Evolutionary conservation across 2,113 vertebrate genomes (phyloP).

Genomic region (Struthidea cinerea): DNA sequence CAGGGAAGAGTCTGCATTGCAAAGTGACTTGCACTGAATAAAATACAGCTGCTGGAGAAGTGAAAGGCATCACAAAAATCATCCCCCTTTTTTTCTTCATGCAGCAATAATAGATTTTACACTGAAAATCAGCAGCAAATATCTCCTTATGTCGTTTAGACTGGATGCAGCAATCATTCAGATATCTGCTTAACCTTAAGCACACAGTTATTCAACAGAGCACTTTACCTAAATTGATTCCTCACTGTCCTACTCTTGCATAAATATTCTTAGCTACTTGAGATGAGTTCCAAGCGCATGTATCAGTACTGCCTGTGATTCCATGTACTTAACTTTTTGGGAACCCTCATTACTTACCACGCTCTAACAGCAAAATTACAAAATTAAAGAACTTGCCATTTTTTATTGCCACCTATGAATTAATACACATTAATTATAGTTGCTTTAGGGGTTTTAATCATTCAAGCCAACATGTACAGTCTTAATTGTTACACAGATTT

Average conservation of each 20-base stretch:
- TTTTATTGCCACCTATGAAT: not conserved
- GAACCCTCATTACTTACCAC: not conserved
- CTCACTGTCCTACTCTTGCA: not conserved
- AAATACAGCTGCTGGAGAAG: not conserved
- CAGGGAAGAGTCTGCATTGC: not conserved
- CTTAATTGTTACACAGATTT: not conserved
- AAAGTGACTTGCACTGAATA: not conserved
- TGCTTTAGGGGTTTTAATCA: not conserved
- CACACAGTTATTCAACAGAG: not conserved
- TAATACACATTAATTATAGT: not conserved
- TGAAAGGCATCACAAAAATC: not conserved
- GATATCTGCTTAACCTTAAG: not conserved
- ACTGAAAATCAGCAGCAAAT: not conserved
- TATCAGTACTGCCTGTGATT: not conserved
- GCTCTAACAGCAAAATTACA: not conserved
- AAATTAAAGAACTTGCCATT: not conserved
- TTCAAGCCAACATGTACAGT: not conserved
- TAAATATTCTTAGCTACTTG: not conserved
- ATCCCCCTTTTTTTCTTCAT: not conserved
- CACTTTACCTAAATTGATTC: not conserved
- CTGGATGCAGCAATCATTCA: not conserved
- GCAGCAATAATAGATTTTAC: not conserved
- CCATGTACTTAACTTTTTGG: not conserved
- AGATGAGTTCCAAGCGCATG: not conserved
- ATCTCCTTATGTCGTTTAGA: not conserved